A percentile compares a stretch with the other conserved stretches of the same genome.
These are phyloP conservation scores for Piezodorus guildinii DNA, from an alignment of 1,140 invertebrate genomes.

Conservation along the genomic window DNA sequence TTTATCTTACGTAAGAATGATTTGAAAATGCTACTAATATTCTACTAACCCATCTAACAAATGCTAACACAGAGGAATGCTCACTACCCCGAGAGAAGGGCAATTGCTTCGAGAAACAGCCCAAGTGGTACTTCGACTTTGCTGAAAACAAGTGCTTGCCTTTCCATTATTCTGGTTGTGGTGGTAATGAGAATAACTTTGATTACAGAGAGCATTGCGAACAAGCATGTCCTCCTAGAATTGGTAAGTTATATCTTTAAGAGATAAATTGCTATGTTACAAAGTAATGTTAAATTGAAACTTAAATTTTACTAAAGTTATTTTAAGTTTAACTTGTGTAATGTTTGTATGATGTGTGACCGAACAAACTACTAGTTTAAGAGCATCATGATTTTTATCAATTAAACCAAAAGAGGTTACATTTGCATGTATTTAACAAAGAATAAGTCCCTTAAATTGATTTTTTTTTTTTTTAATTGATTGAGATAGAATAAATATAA, in stretches of 20 bases:
- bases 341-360: no score
- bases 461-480: no score
- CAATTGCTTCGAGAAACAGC: constrained; percentile 62
- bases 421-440: no score
- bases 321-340: no score
- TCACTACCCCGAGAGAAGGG: constrained; percentile 62
- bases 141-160: constrained; percentile 78
- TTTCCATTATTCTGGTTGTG: constrained; percentile 90
- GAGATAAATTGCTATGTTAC: not conserved
- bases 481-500: no score
- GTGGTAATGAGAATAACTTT: constrained; percentile 83
- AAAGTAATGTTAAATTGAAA: not conserved
- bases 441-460: no score
- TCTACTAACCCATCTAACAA: constrained; percentile 2
- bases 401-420: no score
- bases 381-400: no score
- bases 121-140: constrained; percentile 78
- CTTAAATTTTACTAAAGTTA: no score
- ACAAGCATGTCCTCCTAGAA: constrained; percentile 60
- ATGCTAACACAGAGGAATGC: constrained; percentile 51
- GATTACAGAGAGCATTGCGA: constrained; percentile 63
- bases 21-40: not conserved
- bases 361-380: no score
- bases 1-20: no score
- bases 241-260: constrained; percentile 48